Base-by-base conservation (phyloP, 2,888 invertebrate species). In the Catocala nupta region DNA sequence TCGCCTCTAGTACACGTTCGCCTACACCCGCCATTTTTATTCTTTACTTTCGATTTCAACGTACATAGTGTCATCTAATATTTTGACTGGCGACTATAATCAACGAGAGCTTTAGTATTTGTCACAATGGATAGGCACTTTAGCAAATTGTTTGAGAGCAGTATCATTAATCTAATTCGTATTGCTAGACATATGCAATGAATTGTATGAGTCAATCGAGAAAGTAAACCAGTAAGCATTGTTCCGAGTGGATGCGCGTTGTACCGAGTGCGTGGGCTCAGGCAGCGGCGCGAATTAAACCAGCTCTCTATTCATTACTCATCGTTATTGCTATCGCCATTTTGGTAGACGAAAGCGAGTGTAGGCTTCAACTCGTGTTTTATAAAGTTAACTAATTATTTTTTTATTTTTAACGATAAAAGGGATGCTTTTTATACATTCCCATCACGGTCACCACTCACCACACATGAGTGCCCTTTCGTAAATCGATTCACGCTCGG, bases 241-340 rank as follows among this genome's bases (percentile, higher is more conserved):
- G 93, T 93, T 94, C 93, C 93, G 90, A 93, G 89, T 92, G 92
- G 93, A 91, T 93, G 93, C 92, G 87, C 91, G 87, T 84, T 86
- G 88, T 85, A 86, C 87, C 73, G 84, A 84, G 84, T 84, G 92
- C 88, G 92, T 91, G 91, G 91, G 90, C 87, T 83, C 89, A 87
- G 88, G 87, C 89, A 88, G 87, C 91, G 86, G 89, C 88, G 93
- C 89, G 88, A 92, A 92, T 90, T 92, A 91, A 91, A 92, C 84
- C 92, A 91, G 90, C 94, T 94, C 94, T 93, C 93, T 94, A 94
- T 93, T 90, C 93, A 93, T 94, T 94, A 93, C 92, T 93, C 94
- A 93, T 93, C 88, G 88, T 90, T 92, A 91, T 93, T 93, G 90
- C 93, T 90, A 91, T 91, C 83, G 78, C 92, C 92, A 87, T 91